Base-by-base conservation (phyloP, 1,140 invertebrate genomes). In the Tribolium madens region DNA sequence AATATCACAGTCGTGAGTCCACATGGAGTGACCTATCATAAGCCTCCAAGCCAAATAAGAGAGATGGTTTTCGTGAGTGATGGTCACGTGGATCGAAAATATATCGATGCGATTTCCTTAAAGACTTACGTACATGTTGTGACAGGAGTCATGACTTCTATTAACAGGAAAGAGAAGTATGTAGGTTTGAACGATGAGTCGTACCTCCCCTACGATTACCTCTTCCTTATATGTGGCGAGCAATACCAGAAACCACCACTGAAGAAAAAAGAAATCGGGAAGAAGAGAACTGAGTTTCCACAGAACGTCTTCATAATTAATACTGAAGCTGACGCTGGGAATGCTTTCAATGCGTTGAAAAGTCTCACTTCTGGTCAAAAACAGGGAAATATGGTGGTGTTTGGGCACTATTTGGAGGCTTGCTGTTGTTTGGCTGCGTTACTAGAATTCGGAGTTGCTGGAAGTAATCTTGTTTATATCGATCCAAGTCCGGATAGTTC, bases 1-100 rank as follows among this genome's bases (percentile, higher is more conserved):
- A 91, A 91, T 78, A 78, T 92, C 2, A 91, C 89, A 0, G 78
- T 94, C 10, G 87, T 94, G 13, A 92, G 92, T 0, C 88, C 89
- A 0, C 88, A 92, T 81, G 92, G 92, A 18, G 0, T 91, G 86
- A 6, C 87, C 88, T 4, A 82, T 84, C 0, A 84, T 85, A 78
- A 86, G 80, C 26, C 81, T 85, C 70, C 79, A 74, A 18, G 80
- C 14, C 76, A 73, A 46, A 81, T 87, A 0, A 85, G 87, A 0
- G 84, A 87, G 36, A 84, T 82, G 2, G 87, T 90, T 79, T 84
- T 88, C 14, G 87, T 89, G 0, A 86, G 87, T 50, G 85, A 85
- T 46, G 88, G 88, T 2, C 84, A 84, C 13, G 89, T 88, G 79
- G 88, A 87, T 15, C 83, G 87, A 2, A 81, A 86, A 9, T 90